Conservation (phyloP, 1,140 invertebrate genomes). For the Limonius californicus region DNA sequence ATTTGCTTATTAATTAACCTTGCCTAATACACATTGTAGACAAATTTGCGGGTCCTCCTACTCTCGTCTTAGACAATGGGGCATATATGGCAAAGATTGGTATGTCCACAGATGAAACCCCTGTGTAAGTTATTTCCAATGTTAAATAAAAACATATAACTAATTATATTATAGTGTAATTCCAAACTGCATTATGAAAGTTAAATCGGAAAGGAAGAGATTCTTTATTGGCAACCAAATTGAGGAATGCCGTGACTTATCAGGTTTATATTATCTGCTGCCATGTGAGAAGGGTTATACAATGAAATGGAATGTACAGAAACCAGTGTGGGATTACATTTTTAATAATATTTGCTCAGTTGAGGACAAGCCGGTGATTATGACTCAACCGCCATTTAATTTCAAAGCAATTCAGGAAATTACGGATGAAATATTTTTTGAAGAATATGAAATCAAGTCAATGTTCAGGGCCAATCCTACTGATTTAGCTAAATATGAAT, state of each 20-base stretch:
- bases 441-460: conserved; percentile 87
- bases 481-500: conserved; percentile 64
- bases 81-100: conserved; percentile 82
- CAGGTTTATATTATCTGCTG: conserved; percentile 89
- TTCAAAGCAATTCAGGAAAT: conserved; percentile 90
- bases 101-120: conserved; percentile 61
- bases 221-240: conserved; percentile 93
- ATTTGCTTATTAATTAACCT: background rate
- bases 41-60: conserved; percentile 40
- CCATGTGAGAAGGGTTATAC: conserved; percentile 95
- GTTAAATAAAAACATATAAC: too few relatives aligned
- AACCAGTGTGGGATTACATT: conserved; percentile 94
- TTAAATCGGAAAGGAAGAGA: conserved; percentile 89
- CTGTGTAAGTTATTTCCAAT: conserved; percentile 59
- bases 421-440: conserved; percentile 94
- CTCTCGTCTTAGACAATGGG: conserved; percentile 81
- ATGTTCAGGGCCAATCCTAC: conserved; percentile 77
- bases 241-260: conserved; percentile 93
- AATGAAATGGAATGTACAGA: conserved; percentile 93
- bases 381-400: conserved; percentile 94
- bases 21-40: too few relatives aligned
- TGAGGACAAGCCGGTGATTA: conserved; percentile 73
- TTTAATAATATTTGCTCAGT: conserved; percentile 85
- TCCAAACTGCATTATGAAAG: conserved; percentile 97
- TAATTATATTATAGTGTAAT: conserved; percentile 58